phyloP scores from a whole-genome alignment of 2,888 invertebrate species.

The Tenodera sinensis region DNA sequence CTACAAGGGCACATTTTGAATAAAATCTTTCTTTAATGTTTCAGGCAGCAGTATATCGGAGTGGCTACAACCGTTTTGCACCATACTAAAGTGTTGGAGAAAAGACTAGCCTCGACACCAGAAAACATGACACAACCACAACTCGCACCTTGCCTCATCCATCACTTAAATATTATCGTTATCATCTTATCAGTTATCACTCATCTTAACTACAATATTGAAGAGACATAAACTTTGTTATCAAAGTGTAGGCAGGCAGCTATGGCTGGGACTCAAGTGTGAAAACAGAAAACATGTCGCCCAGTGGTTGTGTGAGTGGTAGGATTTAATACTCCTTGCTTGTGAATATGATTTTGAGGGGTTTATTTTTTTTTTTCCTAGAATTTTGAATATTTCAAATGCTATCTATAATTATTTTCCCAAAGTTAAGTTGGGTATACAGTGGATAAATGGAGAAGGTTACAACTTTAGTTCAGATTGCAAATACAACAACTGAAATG shows the following conservation, averaged over 20 bases:
- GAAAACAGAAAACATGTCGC: not conserved
- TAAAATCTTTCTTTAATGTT: conserved; percentile 37
- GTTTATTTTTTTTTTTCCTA: not conserved
- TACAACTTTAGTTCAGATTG: not conserved
- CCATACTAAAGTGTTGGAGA: conserved; percentile 66
- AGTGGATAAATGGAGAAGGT: not conserved
- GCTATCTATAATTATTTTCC: not conserved
- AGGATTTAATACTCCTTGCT: not conserved
- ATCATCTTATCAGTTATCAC: conserved; percentile 12
- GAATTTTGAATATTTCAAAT: not conserved
- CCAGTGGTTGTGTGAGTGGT: not conserved
- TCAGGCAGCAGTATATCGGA: conserved; percentile 89
- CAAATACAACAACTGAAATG: not conserved
- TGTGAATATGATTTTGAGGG: not conserved
- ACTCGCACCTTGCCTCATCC: conserved; percentile 30
- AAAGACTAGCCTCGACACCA: conserved; percentile 2
- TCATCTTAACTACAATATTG: not conserved
- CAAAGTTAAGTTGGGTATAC: not conserved
- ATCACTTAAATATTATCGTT: conserved; percentile 11
- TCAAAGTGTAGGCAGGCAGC: not conserved
- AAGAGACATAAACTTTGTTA: not conserved
- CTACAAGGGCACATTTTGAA: too few species aligned
- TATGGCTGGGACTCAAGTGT: conserved; percentile 1
- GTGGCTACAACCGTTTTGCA: conserved; percentile 92
- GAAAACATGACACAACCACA: conserved; percentile 26